phyloP scores from a whole-genome alignment of 2,113 vertebrate species.

The Thryonomys swinderianus region DNA sequence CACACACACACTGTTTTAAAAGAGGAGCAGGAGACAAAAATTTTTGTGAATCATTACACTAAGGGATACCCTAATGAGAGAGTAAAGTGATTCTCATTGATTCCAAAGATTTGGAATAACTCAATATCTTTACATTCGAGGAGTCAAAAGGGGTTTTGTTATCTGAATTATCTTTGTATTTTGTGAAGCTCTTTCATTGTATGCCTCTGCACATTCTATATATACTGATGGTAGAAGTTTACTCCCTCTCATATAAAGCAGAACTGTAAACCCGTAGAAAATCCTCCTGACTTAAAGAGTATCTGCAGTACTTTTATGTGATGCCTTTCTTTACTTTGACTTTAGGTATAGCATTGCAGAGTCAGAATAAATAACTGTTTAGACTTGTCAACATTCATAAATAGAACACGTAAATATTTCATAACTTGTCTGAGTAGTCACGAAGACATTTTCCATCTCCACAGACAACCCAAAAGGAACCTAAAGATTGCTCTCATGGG shows the following conservation, averaged over 20 bases:
- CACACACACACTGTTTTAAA: not conserved
- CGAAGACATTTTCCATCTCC: not conserved
- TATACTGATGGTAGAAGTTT: not conserved
- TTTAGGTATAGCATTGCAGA: not conserved
- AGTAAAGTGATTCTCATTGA: not conserved
- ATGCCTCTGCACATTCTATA: not conserved
- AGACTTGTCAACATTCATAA: conserved; percentile 40
- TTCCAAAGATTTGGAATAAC: not conserved
- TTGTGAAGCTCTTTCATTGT: conserved; percentile 1
- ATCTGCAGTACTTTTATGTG: not conserved
- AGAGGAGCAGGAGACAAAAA: not conserved
- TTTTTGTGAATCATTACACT: not conserved
- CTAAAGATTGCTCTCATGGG: not conserved
- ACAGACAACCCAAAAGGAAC: not conserved
- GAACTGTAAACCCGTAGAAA: not conserved
- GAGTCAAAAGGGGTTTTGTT: not conserved
- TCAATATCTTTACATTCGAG: not conserved
- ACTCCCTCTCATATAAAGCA: not conserved
- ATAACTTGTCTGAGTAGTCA: not conserved
- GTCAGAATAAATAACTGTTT: conserved; percentile 41
- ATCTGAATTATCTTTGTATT: not conserved
- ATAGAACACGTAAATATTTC: conserved; percentile 18
- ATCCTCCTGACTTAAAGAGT: not conserved
- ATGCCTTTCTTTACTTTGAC: conserved; percentile 38
- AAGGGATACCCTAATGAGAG: not conserved